These are phyloP conservation scores for Eupithecia subumbrata DNA, from an alignment of 2,888 invertebrate species.

Conservation along the genomic window DNA sequence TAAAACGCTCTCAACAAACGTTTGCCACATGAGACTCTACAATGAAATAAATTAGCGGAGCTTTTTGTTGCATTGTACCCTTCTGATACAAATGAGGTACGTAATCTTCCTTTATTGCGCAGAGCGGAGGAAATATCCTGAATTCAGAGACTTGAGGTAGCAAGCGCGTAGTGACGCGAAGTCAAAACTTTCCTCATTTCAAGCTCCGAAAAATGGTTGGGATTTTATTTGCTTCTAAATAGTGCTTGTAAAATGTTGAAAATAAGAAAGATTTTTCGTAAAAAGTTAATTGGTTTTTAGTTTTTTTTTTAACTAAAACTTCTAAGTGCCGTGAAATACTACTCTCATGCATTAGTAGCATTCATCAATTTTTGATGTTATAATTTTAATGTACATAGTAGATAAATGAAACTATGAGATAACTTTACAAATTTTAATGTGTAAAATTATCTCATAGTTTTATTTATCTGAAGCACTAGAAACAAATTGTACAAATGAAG, in stretches of 20 bases:
- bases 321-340: neutral
- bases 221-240: neutral
- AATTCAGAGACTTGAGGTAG: neutral
- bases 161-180: neutral
- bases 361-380: neutral
- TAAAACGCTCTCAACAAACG: neutral
- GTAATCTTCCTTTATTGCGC: conserved; percentile 29
- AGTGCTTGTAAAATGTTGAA: neutral
- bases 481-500: no score
- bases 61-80: conserved; percentile 34
- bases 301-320: neutral
- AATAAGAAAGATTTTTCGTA: neutral
- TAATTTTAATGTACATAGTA: neutral
- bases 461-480: no score
- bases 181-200: neutral
- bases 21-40: conserved; percentile 7
- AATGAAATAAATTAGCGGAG: conserved; percentile 27
- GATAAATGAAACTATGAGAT: no score
- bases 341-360: neutral
- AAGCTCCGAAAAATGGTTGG: neutral
- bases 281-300: neutral
- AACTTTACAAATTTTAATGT: no score
- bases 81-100: conserved; percentile 28
- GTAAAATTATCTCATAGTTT: no score
- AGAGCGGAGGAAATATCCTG: neutral